phyloP scores from a whole-genome alignment of 2,797 vertebrate genomes.

The Diplodus sargus region DNA sequence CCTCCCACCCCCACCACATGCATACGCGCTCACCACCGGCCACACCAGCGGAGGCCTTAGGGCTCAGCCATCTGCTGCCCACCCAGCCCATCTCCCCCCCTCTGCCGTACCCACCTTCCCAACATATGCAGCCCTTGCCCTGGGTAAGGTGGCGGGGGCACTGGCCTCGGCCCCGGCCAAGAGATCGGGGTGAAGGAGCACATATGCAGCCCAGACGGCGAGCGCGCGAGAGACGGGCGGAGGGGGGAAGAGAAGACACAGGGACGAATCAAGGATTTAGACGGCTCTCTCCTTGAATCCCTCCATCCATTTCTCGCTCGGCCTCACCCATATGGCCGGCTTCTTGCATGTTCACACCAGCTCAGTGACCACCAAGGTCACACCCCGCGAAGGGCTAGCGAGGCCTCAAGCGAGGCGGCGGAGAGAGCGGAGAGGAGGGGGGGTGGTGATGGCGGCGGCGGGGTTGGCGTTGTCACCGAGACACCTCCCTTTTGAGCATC shows the following conservation, averaged over 20 bases:
- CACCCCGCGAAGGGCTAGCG: slow-evolving; percentile 68
- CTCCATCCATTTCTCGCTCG: slow-evolving; percentile 53
- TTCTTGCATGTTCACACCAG: slow-evolving; percentile 66
- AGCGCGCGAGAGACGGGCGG: slow-evolving; percentile 41
- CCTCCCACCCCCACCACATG: slow-evolving; percentile 47
- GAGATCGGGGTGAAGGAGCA: slow-evolving; percentile 78
- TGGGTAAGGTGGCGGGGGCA: slow-evolving; percentile 84
- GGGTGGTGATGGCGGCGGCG: slow-evolving; percentile 33
- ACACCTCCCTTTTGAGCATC: slow-evolving; percentile 53
- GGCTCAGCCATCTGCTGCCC: slow-evolving; percentile 97
- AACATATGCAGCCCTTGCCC: slow-evolving; percentile 96
- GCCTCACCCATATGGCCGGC: slow-evolving; percentile 66
- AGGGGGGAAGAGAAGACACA: slow-evolving; percentile 42
- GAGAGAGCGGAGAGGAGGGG: slow-evolving; percentile 43
- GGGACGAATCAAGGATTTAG: slow-evolving; percentile 63
- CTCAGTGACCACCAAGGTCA: slow-evolving; percentile 74
- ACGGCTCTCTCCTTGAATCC: slow-evolving; percentile 56
- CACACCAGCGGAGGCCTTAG: slow-evolving; percentile 94
- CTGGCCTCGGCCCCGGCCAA: slow-evolving; percentile 74
- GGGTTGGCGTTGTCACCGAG: slow-evolving; percentile 71
- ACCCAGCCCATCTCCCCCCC: slow-evolving; percentile 80
- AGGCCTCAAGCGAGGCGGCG: slow-evolving; percentile 64
- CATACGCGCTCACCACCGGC: slow-evolving; percentile 83
- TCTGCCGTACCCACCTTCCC: slow-evolving; percentile 92
- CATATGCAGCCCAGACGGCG: slow-evolving; percentile 79